phyloP scores from a whole-genome alignment of 1,140 invertebrate genomes.

The Araneus ventricosus region DNA sequence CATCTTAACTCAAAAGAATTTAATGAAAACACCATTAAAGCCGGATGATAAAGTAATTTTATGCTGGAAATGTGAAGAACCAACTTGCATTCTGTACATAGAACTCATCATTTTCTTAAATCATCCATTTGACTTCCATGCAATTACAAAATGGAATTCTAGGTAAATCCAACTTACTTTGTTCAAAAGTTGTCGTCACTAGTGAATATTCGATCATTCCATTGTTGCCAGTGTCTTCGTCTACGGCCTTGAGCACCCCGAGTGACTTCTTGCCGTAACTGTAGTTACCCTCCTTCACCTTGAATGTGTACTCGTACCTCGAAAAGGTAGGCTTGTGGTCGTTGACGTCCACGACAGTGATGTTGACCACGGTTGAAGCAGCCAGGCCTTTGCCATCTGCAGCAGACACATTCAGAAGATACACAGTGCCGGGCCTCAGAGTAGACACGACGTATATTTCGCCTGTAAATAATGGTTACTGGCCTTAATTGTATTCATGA shows the following conservation, averaged over 20 bases:
- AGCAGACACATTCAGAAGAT: conserved; percentile 88
- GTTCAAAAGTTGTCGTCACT: conserved; percentile 75
- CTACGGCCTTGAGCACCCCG: conserved; percentile 86
- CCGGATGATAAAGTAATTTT: no score
- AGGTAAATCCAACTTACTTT: conserved; percentile 44
- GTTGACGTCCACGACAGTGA: conserved; percentile 89
- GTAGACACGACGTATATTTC: conserved; percentile 88
- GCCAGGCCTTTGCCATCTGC: conserved; percentile 87
- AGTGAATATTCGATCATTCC: conserved; percentile 80
- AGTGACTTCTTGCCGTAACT: conserved; percentile 79
- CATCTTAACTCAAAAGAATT: no score
- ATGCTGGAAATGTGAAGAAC: no score
- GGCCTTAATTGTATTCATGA: conserved; percentile 71
- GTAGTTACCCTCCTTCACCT: conserved; percentile 89
- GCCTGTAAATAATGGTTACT: conserved; percentile 80
- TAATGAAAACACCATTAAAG: no score
- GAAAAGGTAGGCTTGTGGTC: conserved; percentile 91
- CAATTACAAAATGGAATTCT: not conserved
- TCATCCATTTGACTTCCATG: no score
- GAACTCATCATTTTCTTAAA: no score
- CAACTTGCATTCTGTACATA: no score
- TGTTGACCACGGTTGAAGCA: conserved; percentile 85
- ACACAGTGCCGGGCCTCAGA: conserved; percentile 88
- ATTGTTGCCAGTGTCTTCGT: conserved; percentile 83
- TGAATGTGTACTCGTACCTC: conserved; percentile 90